A percentile compares a stretch with the other conserved stretches of the same genome.
Evolutionary conservation across 1,140 invertebrate genomes (phyloP).

Genomic region (Heliconius nattereri): DNA sequence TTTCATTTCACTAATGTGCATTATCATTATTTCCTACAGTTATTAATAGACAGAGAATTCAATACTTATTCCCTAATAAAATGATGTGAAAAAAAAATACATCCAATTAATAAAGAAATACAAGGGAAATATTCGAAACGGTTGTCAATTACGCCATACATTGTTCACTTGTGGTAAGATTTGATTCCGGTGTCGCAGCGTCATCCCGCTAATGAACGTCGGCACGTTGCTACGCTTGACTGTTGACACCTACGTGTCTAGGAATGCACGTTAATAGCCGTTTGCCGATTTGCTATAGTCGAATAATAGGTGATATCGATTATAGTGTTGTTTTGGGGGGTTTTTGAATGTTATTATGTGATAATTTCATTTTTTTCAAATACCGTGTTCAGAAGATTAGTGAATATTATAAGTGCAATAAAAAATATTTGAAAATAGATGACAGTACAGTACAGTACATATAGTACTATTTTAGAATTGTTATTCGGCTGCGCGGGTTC

Average conservation of each 20-base stretch:
- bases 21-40: too few relatives aligned
- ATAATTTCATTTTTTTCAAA: neutral
- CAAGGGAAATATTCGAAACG: slow-evolving; percentile 12
- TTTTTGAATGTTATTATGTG: neutral
- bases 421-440: too few relatives aligned
- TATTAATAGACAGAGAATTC: too few relatives aligned
- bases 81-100: neutral
- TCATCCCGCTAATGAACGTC: slow-evolving; percentile 57
- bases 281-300: neutral
- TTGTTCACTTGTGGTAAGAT: slow-evolving; percentile 53
- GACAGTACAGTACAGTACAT: too few relatives aligned
- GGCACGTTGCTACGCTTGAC: slow-evolving; percentile 47
- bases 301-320: neutral
- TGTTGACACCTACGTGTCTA: slow-evolving; percentile 34
- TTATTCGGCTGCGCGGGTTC: too few relatives aligned
- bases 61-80: too few relatives aligned
- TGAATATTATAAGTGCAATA: too few relatives aligned
- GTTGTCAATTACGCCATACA: slow-evolving; percentile 57
- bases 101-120: neutral
- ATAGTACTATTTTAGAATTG: too few relatives aligned
- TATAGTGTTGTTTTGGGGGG: neutral
- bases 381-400: too few relatives aligned
- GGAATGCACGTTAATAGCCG: slow-evolving; percentile 31
- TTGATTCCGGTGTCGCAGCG: slow-evolving; percentile 59
- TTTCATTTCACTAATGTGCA: too few relatives aligned